These are phyloP conservation scores for Pandemis corylana DNA, from an alignment of 2,888 invertebrate genomes.

Conservation along the genomic window DNA sequence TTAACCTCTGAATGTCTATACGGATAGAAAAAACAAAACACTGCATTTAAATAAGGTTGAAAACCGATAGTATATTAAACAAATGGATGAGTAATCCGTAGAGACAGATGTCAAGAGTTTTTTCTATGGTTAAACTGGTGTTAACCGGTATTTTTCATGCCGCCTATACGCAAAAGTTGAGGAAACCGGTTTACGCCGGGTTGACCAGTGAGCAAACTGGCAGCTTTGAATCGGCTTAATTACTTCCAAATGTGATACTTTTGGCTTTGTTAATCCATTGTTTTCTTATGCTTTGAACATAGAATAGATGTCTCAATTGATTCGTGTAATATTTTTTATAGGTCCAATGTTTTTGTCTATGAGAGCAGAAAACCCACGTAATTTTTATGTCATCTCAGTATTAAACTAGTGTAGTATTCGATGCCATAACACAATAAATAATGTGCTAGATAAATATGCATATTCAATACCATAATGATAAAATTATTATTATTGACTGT, in stretches of 20 bases:
- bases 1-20: too few relatives aligned
- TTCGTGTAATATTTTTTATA: not conserved
- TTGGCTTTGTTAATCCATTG: not conserved
- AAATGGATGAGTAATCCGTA: not conserved
- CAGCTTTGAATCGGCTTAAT: not conserved
- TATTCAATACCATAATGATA: slow-evolving; percentile 30
- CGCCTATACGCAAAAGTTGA: too few relatives aligned
- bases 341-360: slow-evolving; percentile 41
- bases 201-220: too few relatives aligned
- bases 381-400: slow-evolving; percentile 68
- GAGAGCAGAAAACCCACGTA: slow-evolving; percentile 45
- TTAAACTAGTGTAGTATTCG: slow-evolving; percentile 74
- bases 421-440: slow-evolving; percentile 68
- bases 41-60: slow-evolving; percentile 5
- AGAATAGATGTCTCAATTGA: not conserved
- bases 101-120: not conserved
- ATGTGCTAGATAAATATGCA: slow-evolving; percentile 48
- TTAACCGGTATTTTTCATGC: not conserved
- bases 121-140: not conserved
- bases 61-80: not conserved
- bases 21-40: not conserved
- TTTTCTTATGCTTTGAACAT: not conserved
- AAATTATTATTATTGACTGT: slow-evolving; percentile 16
- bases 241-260: not conserved
- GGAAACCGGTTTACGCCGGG: too few relatives aligned